phyloP scores from a whole-genome alignment of 2,797 vertebrate species.

The Cheirogaleus major region DNA sequence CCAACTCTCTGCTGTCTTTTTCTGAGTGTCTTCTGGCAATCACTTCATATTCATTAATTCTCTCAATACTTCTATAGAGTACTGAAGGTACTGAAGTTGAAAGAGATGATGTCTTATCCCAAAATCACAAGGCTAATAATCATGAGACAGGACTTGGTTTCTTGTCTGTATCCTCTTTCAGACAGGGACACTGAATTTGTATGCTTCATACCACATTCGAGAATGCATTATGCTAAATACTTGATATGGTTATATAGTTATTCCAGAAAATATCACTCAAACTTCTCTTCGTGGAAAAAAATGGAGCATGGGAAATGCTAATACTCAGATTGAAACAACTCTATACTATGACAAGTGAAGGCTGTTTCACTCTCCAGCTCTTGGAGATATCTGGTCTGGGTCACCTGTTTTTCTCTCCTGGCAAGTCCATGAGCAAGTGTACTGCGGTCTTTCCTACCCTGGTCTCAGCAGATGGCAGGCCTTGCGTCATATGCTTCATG shows the following conservation, averaged over 20 bases:
- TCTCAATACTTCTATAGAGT: no score
- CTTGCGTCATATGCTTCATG: background rate
- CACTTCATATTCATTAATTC: background rate
- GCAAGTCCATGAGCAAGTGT: accelerated
- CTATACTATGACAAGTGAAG: background rate
- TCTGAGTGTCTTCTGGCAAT: background rate
- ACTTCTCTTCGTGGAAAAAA: background rate
- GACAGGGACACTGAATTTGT: no score
- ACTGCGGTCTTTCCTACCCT: background rate
- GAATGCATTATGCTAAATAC: background rate
- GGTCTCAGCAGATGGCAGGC: background rate
- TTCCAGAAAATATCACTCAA: background rate
- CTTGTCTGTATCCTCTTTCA: background rate
- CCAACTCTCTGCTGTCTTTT: background rate
- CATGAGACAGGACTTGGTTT: background rate
- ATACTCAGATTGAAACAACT: background rate
- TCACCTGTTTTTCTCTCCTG: background rate
- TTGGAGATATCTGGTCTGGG: background rate
- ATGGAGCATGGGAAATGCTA: background rate
- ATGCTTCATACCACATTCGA: background rate
- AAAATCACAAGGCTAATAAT: background rate
- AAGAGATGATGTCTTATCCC: background rate
- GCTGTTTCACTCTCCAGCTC: background rate
- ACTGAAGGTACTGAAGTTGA: background rate
- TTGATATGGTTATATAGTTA: background rate